Base-by-base conservation (phyloP, 2,888 invertebrate species). In the Automeris io region DNA sequence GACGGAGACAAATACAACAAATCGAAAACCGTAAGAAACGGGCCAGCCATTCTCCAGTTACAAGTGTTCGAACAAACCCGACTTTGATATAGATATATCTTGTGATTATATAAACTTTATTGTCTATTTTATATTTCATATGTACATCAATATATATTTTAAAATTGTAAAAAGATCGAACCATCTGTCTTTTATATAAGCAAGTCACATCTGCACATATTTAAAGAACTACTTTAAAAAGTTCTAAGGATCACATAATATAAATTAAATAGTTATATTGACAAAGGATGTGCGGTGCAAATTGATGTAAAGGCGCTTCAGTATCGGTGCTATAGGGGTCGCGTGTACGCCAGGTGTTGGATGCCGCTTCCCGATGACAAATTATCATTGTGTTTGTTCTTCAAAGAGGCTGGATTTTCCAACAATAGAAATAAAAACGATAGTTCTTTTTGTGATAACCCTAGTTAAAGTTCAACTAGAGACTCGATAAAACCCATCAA, bases 201-300 rank as follows among this genome's bases (percentile, higher is more conserved):
- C n/a, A n/a, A n/a, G n/a, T n/a, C 47, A 53, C 81, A 80, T 80
- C 80, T 81, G 79, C 74, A 66, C 71, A 73, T 77, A 72, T 80
- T 82, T 82, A 68, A 69, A 80, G 70, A 82, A 79, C 78, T 80
- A 79, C 81, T 85, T 80, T 78, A 83, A 69, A 75, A 58, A 54
- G 69, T 81, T 52, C 78, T 65, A 65, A 80, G 81, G 80, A 82
- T 82, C 79, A 83, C 80, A 82, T 83, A 81, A 83, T 81, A 71
- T 81, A 80, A 77, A 82, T 83, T 82, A 81, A 83, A 86, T 77
- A 80, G 75, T 70, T 76, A 68, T 71, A 70, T 72, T 77, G 67
- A 77, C 72, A 79, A 79, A 70, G 70, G 71, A 69, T 67, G 68
- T 61, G 80, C 79, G 78, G 79, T 65, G 71, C 82, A 69, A 83